phyloP scores from a whole-genome alignment of 2,888 invertebrate genomes.

The Zygothrica quintamaculata region DNA sequence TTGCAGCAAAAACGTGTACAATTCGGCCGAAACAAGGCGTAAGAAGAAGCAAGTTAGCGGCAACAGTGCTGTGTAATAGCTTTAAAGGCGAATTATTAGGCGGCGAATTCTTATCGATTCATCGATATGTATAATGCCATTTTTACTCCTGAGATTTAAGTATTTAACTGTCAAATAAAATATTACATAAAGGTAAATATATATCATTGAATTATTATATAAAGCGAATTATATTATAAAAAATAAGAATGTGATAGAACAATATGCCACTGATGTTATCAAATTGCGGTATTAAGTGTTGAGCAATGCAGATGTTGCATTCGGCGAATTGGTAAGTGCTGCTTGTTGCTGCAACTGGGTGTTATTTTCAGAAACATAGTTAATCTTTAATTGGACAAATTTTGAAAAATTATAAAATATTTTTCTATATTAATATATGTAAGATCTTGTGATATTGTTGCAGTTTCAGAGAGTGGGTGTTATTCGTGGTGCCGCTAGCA shows the following conservation, averaged over 20 bases:
- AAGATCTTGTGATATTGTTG: neutral
- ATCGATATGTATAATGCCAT: constrained; percentile 27
- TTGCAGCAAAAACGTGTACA: constrained; percentile 80
- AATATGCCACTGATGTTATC: constrained; percentile 5
- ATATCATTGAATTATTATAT: too few species aligned
- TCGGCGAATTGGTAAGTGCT: constrained; percentile 62
- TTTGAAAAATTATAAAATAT: neutral
- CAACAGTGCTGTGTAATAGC: constrained; percentile 41
- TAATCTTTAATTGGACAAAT: neutral
- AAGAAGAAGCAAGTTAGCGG: constrained; percentile 59
- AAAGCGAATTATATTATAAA: neutral
- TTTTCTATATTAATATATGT: neutral
- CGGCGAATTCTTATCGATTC: constrained; percentile 39
- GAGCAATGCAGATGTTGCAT: neutral
- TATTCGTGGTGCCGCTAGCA: constrained; percentile 23
- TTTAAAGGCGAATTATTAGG: constrained; percentile 2
- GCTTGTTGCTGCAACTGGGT: constrained; percentile 21
- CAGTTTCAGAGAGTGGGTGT: constrained; percentile 19
- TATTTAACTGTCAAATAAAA: too few species aligned
- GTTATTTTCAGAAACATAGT: neutral
- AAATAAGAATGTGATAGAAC: neutral
- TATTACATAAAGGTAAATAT: too few species aligned
- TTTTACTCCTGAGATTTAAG: neutral
- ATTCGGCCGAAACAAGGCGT: constrained; percentile 50
- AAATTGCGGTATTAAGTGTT: constrained; percentile 25